Percentiles rank a stretch among this genome's conserved stretches.
Evolutionary conservation across 2,113 vertebrate genomes (phyloP).

Genomic region (Ptyas mucosa): DNA sequence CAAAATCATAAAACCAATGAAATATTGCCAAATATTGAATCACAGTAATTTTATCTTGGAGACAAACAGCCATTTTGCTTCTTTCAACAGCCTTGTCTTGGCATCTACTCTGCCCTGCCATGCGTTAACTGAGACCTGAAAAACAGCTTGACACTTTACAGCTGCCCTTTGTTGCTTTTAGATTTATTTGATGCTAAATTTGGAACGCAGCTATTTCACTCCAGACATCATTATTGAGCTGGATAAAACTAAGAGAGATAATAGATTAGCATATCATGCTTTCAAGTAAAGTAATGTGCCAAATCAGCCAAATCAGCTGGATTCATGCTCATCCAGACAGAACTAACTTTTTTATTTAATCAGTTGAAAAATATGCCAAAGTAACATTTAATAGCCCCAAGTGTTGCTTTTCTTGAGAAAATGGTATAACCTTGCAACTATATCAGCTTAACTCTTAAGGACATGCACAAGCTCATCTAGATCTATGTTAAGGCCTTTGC

Average conservation of each 20-base stretch:
- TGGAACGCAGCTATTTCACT: slow-evolving; percentile 29
- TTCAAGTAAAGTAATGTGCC: slow-evolving; percentile 14
- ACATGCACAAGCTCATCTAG: slow-evolving; percentile 61
- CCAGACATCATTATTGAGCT: slow-evolving; percentile 6
- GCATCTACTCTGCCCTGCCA: slow-evolving; percentile 6
- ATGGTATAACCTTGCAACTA: slow-evolving; percentile 45
- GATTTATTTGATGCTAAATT: slow-evolving; percentile 43
- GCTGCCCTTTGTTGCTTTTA: neutral
- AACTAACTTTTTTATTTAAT: slow-evolving; percentile 56
- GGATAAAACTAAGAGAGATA: slow-evolving; percentile 20
- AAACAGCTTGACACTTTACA: neutral
- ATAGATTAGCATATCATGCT: slow-evolving; percentile 16
- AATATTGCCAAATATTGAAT: neutral
- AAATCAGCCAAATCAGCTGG: slow-evolving; percentile 32
- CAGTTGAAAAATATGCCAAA: slow-evolving; percentile 48
- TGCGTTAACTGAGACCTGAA: slow-evolving; percentile 29
- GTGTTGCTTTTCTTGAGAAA: slow-evolving; percentile 63
- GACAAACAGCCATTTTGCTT: slow-evolving; percentile 12
- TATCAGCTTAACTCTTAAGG: slow-evolving; percentile 48
- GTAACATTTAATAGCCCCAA: slow-evolving; percentile 57
- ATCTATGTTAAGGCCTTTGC: slow-evolving; percentile 41
- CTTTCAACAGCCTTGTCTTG: slow-evolving; percentile 4
- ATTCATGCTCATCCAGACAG: slow-evolving; percentile 34
- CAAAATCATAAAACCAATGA: neutral
- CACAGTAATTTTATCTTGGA: neutral